These are phyloP conservation scores for Calcarius lapponicus DNA, from an alignment of 2,797 vertebrate species.

Conservation along the genomic window DNA sequence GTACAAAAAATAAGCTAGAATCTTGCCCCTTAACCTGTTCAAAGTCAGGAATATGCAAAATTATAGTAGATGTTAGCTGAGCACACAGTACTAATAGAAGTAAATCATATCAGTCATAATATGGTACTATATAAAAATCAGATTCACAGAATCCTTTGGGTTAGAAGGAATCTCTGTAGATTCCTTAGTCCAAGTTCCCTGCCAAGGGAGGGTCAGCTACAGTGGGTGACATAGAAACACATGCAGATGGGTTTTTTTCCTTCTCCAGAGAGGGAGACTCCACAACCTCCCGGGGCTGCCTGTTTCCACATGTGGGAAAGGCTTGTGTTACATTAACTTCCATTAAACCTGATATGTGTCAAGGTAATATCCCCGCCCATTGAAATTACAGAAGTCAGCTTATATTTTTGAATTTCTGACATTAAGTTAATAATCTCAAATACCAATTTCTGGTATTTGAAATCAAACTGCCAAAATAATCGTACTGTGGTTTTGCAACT, in stretches of 20 bases:
- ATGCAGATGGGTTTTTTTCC: neutral
- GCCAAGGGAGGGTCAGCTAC: neutral
- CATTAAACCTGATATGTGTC: neutral
- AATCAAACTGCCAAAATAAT: neutral
- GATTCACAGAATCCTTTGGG: neutral
- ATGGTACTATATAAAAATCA: neutral
- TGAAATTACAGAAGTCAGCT: neutral
- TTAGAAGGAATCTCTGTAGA: neutral
- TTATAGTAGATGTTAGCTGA: neutral
- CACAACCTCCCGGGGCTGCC: fast-evolving
- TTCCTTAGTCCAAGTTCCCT: neutral
- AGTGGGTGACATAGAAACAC: neutral
- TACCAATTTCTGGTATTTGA: neutral
- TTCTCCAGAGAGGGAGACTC: neutral
- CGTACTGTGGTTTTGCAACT: neutral
- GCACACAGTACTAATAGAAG: neutral
- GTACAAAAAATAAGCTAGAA: neutral
- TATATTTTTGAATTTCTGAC: neutral
- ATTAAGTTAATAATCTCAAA: neutral
- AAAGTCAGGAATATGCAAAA: neutral
- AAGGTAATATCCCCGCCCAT: neutral
- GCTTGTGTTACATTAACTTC: neutral
- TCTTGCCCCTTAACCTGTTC: neutral
- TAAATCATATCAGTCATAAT: neutral
- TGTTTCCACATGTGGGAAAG: neutral